Evolutionary conservation across 2,113 vertebrate species (phyloP), one percentile per base, ranked within the genome.

Genomic region (Camelus dromedarius): DNA sequence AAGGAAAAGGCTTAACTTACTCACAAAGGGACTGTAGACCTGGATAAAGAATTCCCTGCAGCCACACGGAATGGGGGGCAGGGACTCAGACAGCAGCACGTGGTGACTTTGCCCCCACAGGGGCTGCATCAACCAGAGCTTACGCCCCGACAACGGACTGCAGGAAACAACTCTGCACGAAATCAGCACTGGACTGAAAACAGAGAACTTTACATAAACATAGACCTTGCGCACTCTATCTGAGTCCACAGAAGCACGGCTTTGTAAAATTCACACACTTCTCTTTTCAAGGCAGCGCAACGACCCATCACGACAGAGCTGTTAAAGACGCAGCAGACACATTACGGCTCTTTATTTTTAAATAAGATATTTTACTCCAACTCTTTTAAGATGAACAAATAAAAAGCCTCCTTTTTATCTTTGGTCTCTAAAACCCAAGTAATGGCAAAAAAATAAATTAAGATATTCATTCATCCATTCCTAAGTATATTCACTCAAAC

Each of bases 351-450:
- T 79, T 79, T 35, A 26, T 26, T 62, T 64, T 64, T 18, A 62
- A 75, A 35, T 35, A 35, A 56, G 56, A 22, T 24, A 48, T 26
- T 54, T 46, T 46, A 79, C 0, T 81, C 32, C 8, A 95, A 12
- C 54, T 84, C 24, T 91, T 82, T 46, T 64, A 91, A 58, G 28
- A 64, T n/a, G 15, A 93, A 83, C 26, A 50, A 77, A 83, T 67
- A 81, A 77, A 91, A 75, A 73, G 2, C 0, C 20, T 15, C 60
- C 38, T 35, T 73, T 69, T 81, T 62, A 88, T 54, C 42, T 38
- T 8, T 80, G 13, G 32, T 83, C 56, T 96, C 64, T 92, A 93
- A 96, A 90, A 69, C 24, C 67, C 64, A 91, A 60, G n/a, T 56
- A 67, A 89, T 42, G 38, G 48, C 15, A 0, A 18, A 28, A 91